phyloP scores from a whole-genome alignment of 2,888 invertebrate species.

The Tetranychus piercei region DNA sequence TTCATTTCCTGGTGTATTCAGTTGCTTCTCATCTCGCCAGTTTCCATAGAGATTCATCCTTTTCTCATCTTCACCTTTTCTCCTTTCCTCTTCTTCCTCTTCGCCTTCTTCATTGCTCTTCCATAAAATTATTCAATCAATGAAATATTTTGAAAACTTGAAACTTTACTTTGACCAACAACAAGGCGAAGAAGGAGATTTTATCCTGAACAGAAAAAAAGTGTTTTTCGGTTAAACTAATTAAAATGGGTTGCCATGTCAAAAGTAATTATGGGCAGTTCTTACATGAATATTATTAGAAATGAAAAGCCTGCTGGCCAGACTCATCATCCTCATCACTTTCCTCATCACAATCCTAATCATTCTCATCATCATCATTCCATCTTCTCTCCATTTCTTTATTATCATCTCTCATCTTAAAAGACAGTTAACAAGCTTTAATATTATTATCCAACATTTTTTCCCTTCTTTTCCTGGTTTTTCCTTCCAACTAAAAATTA shows the following conservation, averaged over 20 bases:
- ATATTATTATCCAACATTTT: neutral
- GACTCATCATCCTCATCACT: neutral
- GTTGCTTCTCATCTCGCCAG: neutral
- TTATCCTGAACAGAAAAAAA: neutral
- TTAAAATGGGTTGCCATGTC: neutral
- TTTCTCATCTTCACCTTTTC: neutral
- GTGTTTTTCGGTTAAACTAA: neutral
- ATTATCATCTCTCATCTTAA: neutral
- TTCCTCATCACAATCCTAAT: neutral
- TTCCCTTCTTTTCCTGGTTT: too few relatives aligned
- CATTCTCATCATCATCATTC: too few relatives aligned
- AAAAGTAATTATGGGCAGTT: neutral
- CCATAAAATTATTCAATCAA: neutral
- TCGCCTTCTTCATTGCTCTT: neutral
- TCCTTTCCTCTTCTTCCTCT: neutral
- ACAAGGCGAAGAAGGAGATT: too few relatives aligned
- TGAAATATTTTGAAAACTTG: neutral
- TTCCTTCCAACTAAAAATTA: neutral
- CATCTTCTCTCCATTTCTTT: neutral
- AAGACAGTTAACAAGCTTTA: neutral
- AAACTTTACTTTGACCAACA: too few relatives aligned
- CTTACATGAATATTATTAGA: slow-evolving; percentile 1
- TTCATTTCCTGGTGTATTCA: neutral
- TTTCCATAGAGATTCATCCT: neutral
- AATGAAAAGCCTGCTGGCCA: neutral